Conservation (phyloP, 2,797 vertebrate genomes). For the Myioborus melanocephalus region DNA sequence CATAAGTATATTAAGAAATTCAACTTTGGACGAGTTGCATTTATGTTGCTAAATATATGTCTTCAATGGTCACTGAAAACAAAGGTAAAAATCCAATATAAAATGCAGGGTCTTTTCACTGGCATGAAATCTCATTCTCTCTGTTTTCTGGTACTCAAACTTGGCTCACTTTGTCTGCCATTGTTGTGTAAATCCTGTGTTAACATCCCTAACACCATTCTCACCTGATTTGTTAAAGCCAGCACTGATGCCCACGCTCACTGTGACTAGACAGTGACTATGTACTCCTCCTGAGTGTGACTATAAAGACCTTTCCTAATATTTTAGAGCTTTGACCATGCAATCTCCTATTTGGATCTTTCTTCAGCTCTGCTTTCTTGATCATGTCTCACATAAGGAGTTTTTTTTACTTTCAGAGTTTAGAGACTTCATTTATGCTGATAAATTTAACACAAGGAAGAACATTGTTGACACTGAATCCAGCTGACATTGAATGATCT, state of each 20-base stretch:
- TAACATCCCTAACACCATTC: neutral
- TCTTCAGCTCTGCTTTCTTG: neutral
- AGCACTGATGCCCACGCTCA: neutral
- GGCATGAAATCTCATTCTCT: neutral
- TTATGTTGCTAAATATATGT: neutral
- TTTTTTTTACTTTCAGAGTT: neutral
- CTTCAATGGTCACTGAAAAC: neutral
- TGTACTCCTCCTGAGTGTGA: neutral
- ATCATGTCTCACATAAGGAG: neutral
- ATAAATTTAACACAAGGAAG: neutral
- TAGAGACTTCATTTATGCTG: neutral
- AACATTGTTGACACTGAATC: neutral
- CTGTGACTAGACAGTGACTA: neutral
- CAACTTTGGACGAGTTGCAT: constrained; percentile 25
- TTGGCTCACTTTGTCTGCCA: neutral
- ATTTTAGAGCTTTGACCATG: neutral
- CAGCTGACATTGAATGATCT: neutral
- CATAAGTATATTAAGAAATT: constrained; percentile 55
- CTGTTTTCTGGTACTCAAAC: neutral
- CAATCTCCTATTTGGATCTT: neutral
- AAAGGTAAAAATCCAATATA: constrained; percentile 39
- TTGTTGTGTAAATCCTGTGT: neutral
- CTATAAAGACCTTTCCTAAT: neutral
- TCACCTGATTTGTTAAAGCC: fast-evolving
- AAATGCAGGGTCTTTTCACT: neutral